phyloP scores from a whole-genome alignment of 2,888 invertebrate species.

The Lumbricus terrestris region DNA sequence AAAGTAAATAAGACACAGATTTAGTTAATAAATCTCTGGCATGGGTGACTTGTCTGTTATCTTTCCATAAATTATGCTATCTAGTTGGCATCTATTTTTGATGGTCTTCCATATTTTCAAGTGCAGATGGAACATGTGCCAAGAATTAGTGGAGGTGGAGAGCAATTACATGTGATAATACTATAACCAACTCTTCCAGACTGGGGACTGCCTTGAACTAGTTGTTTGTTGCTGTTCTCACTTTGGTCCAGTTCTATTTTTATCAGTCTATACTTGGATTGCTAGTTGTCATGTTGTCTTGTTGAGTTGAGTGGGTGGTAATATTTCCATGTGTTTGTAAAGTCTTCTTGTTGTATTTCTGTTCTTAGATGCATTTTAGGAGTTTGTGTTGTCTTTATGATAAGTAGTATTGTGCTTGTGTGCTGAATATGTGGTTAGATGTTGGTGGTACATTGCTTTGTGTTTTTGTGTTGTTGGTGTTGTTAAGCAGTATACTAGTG shows the following conservation, averaged over 20 bases:
- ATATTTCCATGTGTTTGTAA: too few species aligned
- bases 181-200: not conserved
- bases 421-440: too few species aligned
- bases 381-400: too few species aligned
- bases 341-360: too few species aligned
- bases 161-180: too few species aligned
- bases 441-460: too few species aligned
- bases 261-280: not conserved
- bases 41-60: not conserved
- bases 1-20: not conserved
- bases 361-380: too few species aligned
- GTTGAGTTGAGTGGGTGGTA: too few species aligned
- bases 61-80: not conserved
- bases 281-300: not conserved
- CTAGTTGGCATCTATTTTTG: not conserved
- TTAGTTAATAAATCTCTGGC: not conserved
- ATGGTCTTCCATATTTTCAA: not conserved
- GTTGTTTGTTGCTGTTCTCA: not conserved
- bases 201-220: not conserved
- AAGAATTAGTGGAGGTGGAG: not conserved
- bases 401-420: too few species aligned
- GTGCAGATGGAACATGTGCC: not conserved
- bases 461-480: too few species aligned
- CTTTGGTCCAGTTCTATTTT: not conserved
- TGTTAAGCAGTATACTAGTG: too few species aligned